phyloP scores from a whole-genome alignment of 1,140 invertebrate species.

The Calliopsis andreniformis region DNA sequence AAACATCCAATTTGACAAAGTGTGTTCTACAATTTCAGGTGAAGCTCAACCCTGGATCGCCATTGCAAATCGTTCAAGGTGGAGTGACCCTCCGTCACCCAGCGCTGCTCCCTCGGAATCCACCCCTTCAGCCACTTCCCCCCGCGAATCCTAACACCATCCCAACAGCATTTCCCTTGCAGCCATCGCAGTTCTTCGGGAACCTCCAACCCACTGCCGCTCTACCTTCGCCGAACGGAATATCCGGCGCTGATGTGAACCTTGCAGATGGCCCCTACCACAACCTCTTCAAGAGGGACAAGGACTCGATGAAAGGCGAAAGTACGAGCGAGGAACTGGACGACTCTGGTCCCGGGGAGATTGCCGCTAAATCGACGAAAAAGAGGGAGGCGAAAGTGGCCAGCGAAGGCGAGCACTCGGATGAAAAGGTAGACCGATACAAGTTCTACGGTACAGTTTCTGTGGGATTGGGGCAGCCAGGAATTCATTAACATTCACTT shows the following conservation, averaged over 20 bases:
- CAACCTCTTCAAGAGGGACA: constrained; percentile 68
- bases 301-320: constrained; percentile 52
- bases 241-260: neutral
- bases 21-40: constrained; percentile 71
- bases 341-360: neutral
- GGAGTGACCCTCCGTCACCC: constrained; percentile 77
- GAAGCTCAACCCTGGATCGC: constrained; percentile 77
- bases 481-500: neutral
- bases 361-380: constrained; percentile 32
- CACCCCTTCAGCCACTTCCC: constrained; percentile 69
- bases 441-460: no score
- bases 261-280: constrained; percentile 61
- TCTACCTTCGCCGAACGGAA: constrained; percentile 6
- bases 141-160: constrained; percentile 66
- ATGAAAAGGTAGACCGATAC: constrained; percentile 38
- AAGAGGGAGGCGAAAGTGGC: constrained; percentile 47
- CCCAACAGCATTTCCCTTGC: constrained; percentile 37
- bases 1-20: no score
- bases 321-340: constrained; percentile 16
- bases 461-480: neutral
- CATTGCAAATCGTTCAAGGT: constrained; percentile 73
- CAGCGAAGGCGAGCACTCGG: neutral
- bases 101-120: constrained; percentile 50
- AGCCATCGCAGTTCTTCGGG: constrained; percentile 56
- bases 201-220: neutral